These are phyloP conservation scores for Pseudomyrmex pallidus DNA, from an alignment of 1,140 invertebrate species.

Conservation along the genomic window DNA sequence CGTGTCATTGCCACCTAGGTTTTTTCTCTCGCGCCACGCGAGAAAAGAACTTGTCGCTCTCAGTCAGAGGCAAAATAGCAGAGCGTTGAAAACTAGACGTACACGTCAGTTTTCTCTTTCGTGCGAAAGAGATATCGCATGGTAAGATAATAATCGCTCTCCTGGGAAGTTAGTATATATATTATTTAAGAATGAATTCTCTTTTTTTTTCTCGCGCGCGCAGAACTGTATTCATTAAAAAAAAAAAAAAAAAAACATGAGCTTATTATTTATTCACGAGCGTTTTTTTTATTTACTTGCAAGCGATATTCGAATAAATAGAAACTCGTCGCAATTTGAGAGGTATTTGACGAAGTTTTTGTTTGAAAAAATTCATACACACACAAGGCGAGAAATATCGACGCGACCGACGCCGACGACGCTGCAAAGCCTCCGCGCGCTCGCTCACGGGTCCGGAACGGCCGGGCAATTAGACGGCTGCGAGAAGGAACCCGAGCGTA, in stretches of 20 bases:
- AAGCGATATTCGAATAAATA: background rate
- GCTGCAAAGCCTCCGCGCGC: background rate
- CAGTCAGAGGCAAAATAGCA: background rate
- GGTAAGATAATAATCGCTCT: too few relatives aligned
- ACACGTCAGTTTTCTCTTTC: background rate
- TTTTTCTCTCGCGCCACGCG: background rate
- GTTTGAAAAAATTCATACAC: conserved; percentile 6
- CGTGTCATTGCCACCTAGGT: conserved; percentile 26
- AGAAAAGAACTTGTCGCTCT: conserved; percentile 24
- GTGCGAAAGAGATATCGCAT: background rate
- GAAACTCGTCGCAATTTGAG: background rate
- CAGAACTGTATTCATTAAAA: too few relatives aligned
- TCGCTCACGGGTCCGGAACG: conserved; percentile 64
- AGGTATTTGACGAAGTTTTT: background rate
- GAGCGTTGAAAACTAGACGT: background rate
- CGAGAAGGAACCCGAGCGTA: conserved; percentile 67
- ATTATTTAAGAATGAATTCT: too few relatives aligned
- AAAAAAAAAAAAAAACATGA: too few relatives aligned
- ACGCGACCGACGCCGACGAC: background rate
- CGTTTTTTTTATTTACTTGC: too few relatives aligned
- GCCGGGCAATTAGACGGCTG: conserved; percentile 72
- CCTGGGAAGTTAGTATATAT: too few relatives aligned
- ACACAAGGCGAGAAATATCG: background rate
- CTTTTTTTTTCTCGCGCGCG: too few relatives aligned
- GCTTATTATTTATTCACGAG: too few relatives aligned